Conservation (phyloP, 2,797 vertebrate genomes). For the Gephyroberyx darwinii region DNA sequence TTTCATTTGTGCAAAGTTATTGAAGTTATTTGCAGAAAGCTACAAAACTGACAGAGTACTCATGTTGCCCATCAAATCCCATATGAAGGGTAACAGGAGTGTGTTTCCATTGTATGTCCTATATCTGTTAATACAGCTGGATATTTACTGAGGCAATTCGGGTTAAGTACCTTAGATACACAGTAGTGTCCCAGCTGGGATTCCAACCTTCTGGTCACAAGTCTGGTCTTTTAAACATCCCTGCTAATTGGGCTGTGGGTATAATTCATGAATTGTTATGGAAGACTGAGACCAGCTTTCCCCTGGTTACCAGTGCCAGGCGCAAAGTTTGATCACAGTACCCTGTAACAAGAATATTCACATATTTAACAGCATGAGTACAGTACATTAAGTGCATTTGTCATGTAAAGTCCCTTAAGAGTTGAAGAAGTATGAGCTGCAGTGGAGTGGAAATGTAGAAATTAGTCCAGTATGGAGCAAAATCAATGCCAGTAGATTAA, state of each 20-base stretch:
- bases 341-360: conserved; percentile 16
- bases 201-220: conserved; percentile 84
- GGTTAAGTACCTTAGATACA: conserved; percentile 82
- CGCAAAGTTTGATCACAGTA: conserved; percentile 48
- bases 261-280: conserved; percentile 70
- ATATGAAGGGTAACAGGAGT: conserved; percentile 62
- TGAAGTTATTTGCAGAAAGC: conserved; percentile 65
- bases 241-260: conserved; percentile 81
- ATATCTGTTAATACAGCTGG: conserved; percentile 80
- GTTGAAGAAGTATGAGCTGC: too few species aligned
- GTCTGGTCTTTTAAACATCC: conserved; percentile 82
- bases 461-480: too few species aligned
- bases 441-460: too few species aligned
- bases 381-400: not conserved
- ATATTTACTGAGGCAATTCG: conserved; percentile 87
- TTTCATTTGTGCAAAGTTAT: conserved; percentile 74
- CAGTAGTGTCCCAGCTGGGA: conserved; percentile 78
- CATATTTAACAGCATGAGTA: not conserved
- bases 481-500: too few species aligned
- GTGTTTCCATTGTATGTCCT: conserved; percentile 73
- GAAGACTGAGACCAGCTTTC: conserved; percentile 50
- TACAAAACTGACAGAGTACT: conserved; percentile 63
- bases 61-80: conserved; percentile 68
- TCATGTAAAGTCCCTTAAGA: conserved; percentile 10
- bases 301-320: conserved; percentile 56